Evolutionary conservation across 92 coral and sea anemone species (phyloP).

Genomic region (Epizoanthus fatuus): DNA sequence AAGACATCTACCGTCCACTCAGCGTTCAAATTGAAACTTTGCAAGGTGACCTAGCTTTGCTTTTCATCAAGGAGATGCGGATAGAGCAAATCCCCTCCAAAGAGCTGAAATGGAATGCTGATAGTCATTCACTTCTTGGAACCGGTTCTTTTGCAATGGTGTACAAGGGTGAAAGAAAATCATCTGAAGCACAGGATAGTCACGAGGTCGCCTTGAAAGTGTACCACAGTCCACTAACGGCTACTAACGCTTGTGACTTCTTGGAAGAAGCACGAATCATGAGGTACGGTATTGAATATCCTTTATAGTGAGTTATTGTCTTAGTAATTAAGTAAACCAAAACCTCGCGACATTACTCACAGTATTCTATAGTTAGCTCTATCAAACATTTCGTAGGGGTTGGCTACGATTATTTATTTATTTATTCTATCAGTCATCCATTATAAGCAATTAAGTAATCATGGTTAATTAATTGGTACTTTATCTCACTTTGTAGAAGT

Average conservation of each 20-base stretch:
- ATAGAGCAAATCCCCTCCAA: neutral
- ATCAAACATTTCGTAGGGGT: too few species aligned
- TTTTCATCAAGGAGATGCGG: conserved; percentile 1
- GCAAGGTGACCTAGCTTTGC: neutral
- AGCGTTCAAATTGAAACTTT: neutral
- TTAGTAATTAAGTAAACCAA: too few species aligned
- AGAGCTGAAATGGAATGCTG: conserved; percentile 32
- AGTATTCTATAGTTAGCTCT: too few species aligned
- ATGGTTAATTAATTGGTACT: too few species aligned
- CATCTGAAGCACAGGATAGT: too few species aligned
- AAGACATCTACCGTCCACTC: too few species aligned
- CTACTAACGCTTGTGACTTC: neutral
- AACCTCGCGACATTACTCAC: too few species aligned
- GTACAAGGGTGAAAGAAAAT: conserved; percentile 32
- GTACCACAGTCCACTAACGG: neutral
- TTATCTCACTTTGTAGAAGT: too few species aligned
- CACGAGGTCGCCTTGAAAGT: conserved; percentile 29
- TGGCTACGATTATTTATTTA: too few species aligned
- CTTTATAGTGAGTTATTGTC: too few species aligned
- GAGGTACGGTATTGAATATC: neutral
- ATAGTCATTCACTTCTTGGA: neutral
- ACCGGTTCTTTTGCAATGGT: conserved; percentile 22
- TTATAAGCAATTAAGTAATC: too few species aligned
- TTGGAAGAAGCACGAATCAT: neutral
- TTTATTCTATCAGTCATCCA: too few species aligned